Evolutionary conservation across 2,888 invertebrate genomes (phyloP), one percentile per base, ranked within the genome.

Genomic region (Molorchus minor): DNA sequence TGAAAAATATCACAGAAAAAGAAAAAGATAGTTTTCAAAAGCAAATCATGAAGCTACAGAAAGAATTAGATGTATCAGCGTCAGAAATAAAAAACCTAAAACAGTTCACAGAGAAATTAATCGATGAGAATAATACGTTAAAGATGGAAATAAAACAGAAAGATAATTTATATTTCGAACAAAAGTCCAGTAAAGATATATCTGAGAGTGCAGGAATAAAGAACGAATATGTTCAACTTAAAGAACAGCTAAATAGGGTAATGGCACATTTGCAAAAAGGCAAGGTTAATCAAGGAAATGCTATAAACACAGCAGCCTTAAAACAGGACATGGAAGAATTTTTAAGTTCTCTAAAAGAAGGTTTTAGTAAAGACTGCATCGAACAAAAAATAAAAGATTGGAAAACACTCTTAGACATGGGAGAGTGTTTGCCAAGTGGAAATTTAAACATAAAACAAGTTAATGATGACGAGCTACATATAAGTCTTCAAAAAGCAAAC

Each of bases 11-110:
- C 2, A 30, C 46, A n/a, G 65, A 67, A 46, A 64, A 64, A 46
- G 68, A 72, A 35, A 69, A 64, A 53, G 57, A 33, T 4, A 60
- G 64, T 45, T 58, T 67, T 5, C 65, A 70, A 58, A 70, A 64
- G 15, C 51, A 64, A 16, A 4, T 72, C 19, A 62, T 57, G 46
- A 59, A 65, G 45, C 19, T 68, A 20, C 63, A 69, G 47, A 60
- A 65, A 7, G 62, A 71, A 36, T 45, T 71, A 20, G 61, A 65
- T 10, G 35, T 56, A 40, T 38, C 57, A 15, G 46, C 56, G 43
- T 46, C 55, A 7, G 69, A 70, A 59, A 52, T 66, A 15, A 43
- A 59, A 16, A 65, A 58, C 43, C 57, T 68, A 40, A 57, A 64
- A 33, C n/a, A 56, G 20, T 51, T 52, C n/a, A 41, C 55, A 16